Percentiles rank a stretch among this genome's conserved stretches.
These are phyloP conservation scores for Drosophila tripunctata DNA, from an alignment of 2,888 invertebrate genomes.

Conservation along the genomic window DNA sequence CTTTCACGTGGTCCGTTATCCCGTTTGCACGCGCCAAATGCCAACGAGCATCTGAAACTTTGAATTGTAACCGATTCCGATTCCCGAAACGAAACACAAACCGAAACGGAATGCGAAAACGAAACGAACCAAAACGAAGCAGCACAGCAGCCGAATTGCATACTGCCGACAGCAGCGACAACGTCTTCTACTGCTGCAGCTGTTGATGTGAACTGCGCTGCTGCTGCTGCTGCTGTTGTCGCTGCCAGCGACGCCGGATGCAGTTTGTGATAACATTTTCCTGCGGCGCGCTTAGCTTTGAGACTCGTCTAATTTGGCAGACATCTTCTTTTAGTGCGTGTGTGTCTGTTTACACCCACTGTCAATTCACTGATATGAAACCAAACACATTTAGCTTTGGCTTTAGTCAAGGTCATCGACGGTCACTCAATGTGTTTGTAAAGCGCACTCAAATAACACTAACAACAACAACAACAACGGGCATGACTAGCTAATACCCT, in stretches of 20 bases:
- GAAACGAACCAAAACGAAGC: constrained; percentile 4
- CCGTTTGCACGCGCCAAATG: constrained; percentile 67
- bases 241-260: constrained; percentile 62
- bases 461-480: not conserved
- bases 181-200: constrained; percentile 8
- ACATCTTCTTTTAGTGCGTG: constrained; percentile 16
- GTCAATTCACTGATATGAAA: constrained; percentile 40
- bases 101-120: constrained; percentile 12
- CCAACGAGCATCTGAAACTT: constrained; percentile 73
- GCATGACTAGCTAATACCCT: constrained; percentile 7
- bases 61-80: constrained; percentile 41
- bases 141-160: constrained; percentile 4
- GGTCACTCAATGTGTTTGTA: constrained; percentile 4
- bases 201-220: constrained; percentile 7
- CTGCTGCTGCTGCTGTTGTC: constrained; percentile 6
- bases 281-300: constrained; percentile 48
- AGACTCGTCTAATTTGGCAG: constrained; percentile 36
- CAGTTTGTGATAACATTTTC: constrained; percentile 78
- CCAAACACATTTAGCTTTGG: constrained; percentile 36
- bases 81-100: constrained; percentile 26
- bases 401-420: constrained; percentile 44
- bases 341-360: constrained; percentile 3
- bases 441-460: constrained; percentile 20
- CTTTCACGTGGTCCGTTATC: not conserved
- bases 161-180: not conserved